Percentiles rank a stretch among this genome's conserved stretches.
These are phyloP conservation scores for Shinisaurus crocodilurus DNA, from an alignment of 2,113 vertebrate species.

Conservation along the genomic window DNA sequence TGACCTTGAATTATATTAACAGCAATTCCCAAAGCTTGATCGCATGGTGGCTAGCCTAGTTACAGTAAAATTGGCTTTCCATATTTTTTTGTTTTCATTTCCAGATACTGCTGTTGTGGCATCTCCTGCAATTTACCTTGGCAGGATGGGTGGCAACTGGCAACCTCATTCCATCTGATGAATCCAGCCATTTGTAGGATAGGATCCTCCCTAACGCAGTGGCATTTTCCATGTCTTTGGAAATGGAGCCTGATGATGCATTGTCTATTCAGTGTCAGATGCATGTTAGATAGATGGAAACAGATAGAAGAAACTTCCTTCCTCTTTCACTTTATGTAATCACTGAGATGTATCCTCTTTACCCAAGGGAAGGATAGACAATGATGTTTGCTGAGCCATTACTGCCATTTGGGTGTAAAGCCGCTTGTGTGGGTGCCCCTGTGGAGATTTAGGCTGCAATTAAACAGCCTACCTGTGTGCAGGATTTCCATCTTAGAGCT, in stretches of 20 bases:
- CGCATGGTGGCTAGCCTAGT: too few relatives aligned
- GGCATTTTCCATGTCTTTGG: background rate
- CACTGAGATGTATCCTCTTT: background rate
- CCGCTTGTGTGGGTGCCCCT: background rate
- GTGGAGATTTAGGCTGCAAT: background rate
- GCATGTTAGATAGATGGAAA: background rate
- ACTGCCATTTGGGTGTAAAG: conserved; percentile 15
- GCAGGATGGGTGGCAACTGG: background rate
- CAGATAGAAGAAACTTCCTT: background rate
- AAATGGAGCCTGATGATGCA: background rate
- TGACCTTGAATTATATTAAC: background rate
- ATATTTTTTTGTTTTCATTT: background rate
- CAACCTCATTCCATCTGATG: background rate
- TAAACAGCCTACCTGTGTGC: background rate
- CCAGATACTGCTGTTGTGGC: background rate
- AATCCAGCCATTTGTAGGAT: background rate
- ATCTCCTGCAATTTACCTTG: background rate
- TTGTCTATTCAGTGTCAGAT: conserved; percentile 22
- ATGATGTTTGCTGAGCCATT: conserved; percentile 1
- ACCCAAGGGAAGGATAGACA: conserved; percentile 6
- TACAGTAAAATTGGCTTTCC: background rate
- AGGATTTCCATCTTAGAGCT: conserved; percentile 2
- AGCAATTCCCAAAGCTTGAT: background rate
- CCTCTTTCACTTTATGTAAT: conserved; percentile 12
- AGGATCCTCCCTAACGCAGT: background rate